phyloP scores from a whole-genome alignment of 2,888 invertebrate genomes.

The Ceratothoa steindachneri region DNA sequence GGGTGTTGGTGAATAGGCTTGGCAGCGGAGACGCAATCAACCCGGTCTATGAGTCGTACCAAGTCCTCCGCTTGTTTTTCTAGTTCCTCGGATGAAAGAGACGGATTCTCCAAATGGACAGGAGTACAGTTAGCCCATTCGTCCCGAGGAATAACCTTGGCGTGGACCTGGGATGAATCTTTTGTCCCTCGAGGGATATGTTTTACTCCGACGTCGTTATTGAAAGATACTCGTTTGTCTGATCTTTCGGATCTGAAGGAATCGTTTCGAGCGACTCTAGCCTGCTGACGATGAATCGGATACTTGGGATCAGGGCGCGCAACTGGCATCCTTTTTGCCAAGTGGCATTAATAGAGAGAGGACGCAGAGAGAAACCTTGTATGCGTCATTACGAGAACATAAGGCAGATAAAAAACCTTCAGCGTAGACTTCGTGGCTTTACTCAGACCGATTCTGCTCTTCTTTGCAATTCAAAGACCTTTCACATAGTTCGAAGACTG shows the following conservation, averaged over 20 bases:
- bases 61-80: conserved; percentile 34
- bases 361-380: no score
- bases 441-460: no score
- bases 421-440: no score
- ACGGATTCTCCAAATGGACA: conserved; percentile 27
- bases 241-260: conserved; percentile 38
- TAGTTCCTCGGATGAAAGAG: conserved; percentile 22
- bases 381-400: no score
- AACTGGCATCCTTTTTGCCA: conserved; percentile 15
- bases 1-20: neutral
- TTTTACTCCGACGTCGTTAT: conserved; percentile 41
- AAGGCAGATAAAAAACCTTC: no score
- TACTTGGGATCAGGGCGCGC: conserved; percentile 8
- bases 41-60: conserved; percentile 25
- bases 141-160: conserved; percentile 14
- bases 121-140: conserved; percentile 30
- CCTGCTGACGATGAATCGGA: conserved; percentile 3
- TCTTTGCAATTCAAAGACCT: no score
- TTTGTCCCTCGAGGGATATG: conserved; percentile 38
- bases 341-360: neutral
- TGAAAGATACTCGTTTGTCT: conserved; percentile 44
- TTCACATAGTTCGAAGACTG: no score
- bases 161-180: neutral
- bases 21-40: conserved; percentile 24
- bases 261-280: conserved; percentile 31